Percentiles rank a stretch among this genome's conserved stretches.
These are phyloP conservation scores for Garrulus glandarius DNA, from an alignment of 2,797 vertebrate species.

Conservation along the genomic window DNA sequence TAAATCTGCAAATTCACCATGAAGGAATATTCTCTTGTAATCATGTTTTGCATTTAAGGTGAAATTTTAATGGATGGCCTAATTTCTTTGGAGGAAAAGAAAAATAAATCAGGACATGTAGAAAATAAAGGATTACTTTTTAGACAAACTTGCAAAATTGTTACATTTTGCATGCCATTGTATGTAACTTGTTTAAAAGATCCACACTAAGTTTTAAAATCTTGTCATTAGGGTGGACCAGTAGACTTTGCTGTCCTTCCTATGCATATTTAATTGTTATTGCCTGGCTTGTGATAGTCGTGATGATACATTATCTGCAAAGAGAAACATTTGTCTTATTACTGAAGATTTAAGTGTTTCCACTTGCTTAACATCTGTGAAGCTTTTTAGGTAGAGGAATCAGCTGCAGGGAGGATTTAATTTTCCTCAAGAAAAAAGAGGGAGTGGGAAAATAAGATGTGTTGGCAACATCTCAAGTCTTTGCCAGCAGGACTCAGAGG, in stretches of 20 bases:
- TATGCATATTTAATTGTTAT: not conserved
- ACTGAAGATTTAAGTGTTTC: not conserved
- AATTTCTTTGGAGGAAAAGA: not conserved
- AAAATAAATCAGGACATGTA: not conserved
- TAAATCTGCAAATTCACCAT: not conserved
- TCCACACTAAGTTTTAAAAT: not conserved
- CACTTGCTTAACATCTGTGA: not conserved
- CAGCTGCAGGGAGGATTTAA: not conserved
- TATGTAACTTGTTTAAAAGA: not conserved
- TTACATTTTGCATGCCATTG: not conserved
- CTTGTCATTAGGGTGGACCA: rapidly evolving
- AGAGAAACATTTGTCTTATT: not conserved
- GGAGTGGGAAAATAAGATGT: not conserved
- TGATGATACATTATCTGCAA: not conserved
- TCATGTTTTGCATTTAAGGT: not conserved
- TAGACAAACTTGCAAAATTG: not conserved
- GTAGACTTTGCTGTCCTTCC: not conserved
- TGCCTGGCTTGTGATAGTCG: not conserved
- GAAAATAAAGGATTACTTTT: not conserved
- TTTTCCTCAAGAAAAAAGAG: not conserved
- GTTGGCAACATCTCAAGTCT: not conserved
- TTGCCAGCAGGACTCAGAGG: not conserved
- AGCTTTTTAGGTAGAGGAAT: not conserved
- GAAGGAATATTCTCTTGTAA: not conserved
- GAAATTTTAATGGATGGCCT: not conserved